Conservation (phyloP, 1,140 invertebrate species). For the Dendroctonus valens region DNA sequence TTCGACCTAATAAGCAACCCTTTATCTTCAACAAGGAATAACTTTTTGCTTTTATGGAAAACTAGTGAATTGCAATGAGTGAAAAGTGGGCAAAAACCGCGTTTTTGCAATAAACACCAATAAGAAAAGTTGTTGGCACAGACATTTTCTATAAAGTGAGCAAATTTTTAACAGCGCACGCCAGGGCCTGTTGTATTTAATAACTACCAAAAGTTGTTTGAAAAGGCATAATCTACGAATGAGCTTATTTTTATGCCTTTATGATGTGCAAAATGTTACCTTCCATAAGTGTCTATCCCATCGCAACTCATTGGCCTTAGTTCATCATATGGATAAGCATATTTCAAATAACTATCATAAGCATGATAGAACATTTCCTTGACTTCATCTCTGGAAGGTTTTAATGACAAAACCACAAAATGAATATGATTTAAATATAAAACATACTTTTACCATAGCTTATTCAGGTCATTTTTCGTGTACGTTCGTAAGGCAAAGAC, state of each 20-base stretch:
- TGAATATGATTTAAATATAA: neutral
- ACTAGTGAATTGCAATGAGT: too few relatives aligned
- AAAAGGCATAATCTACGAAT: neutral
- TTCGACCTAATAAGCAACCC: too few relatives aligned
- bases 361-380: slow-evolving; percentile 93
- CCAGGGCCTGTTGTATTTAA: neutral
- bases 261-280: slow-evolving; percentile 49
- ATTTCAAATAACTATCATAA: slow-evolving; percentile 90
- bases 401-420: slow-evolving; percentile 9
- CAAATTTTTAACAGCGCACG: neutral
- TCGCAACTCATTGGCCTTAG: slow-evolving; percentile 92
- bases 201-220: neutral
- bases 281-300: slow-evolving; percentile 96
- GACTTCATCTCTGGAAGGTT: slow-evolving; percentile 71
- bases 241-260: neutral
- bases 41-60: too few relatives aligned
- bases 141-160: neutral
- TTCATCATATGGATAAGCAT: slow-evolving; percentile 98
- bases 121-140: neutral
- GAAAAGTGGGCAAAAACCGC: neutral
- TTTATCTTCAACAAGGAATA: too few relatives aligned
- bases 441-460: slow-evolving; percentile 33
- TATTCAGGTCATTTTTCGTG: slow-evolving; percentile 38
- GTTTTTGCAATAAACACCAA: neutral
- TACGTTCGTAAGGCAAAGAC: slow-evolving; percentile 29